These are phyloP conservation scores for Pammene aurita DNA, from an alignment of 2,888 invertebrate species.

Conservation along the genomic window DNA sequence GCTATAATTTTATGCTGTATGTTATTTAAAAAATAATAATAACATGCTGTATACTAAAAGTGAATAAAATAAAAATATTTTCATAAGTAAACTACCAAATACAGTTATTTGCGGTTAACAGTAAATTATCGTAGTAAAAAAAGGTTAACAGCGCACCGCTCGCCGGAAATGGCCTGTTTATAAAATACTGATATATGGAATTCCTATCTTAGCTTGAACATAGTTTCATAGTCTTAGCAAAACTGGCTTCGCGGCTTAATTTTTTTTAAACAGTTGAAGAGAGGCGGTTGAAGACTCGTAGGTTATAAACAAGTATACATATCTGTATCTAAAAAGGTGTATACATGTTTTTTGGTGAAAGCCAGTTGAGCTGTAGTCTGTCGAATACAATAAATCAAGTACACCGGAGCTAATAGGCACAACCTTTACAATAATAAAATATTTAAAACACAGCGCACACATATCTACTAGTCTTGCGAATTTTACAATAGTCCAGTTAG, in stretches of 20 bases:
- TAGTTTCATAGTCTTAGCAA: not conserved
- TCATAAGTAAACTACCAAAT: too few relatives aligned
- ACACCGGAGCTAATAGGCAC: conserved; percentile 56
- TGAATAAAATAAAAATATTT: too few relatives aligned
- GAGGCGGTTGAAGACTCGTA: not conserved
- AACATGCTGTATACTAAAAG: too few relatives aligned
- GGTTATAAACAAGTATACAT: not conserved
- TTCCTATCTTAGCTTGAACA: conserved; percentile 49
- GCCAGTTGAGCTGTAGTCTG: conserved; percentile 5
- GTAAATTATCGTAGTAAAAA: not conserved
- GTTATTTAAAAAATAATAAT: too few relatives aligned
- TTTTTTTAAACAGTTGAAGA: not conserved
- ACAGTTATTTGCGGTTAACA: not conserved
- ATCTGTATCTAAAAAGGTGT: not conserved
- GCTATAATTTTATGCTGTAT: too few relatives aligned
- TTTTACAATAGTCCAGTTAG: not conserved
- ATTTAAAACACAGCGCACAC: conserved; percentile 50
- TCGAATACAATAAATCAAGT: conserved; percentile 40
- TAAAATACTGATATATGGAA: conserved; percentile 70
- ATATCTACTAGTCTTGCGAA: conserved; percentile 6
- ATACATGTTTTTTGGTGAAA: not conserved
- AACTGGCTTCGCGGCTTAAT: conserved; percentile 1
- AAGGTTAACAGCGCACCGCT: not conserved
- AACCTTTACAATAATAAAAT: conserved; percentile 56
- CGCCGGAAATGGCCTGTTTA: conserved; percentile 36